These are phyloP conservation scores for Amblyjoppa proteus DNA, from an alignment of 2,888 invertebrate species.

Conservation along the genomic window DNA sequence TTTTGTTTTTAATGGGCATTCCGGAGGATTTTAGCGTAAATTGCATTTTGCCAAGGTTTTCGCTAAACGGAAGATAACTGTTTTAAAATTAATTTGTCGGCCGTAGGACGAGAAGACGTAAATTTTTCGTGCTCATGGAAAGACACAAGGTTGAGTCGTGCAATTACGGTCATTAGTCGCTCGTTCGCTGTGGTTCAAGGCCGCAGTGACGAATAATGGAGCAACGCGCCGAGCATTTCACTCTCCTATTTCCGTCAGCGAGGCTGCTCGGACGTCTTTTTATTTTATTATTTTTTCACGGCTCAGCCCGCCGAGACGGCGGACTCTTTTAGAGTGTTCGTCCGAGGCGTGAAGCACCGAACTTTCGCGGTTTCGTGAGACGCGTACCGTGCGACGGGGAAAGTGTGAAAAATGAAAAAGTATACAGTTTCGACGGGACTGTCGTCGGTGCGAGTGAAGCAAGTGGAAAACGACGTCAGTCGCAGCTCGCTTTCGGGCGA, in stretches of 20 bases:
- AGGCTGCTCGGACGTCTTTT: background rate
- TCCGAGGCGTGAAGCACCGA: background rate
- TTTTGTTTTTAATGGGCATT: background rate
- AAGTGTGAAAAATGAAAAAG: constrained; percentile 12
- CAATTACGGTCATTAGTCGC: constrained; percentile 68
- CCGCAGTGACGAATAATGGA: constrained; percentile 58
- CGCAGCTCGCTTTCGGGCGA: constrained; percentile 39
- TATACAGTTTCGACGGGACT: background rate
- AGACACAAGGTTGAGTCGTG: constrained; percentile 22
- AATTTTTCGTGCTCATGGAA: background rate
- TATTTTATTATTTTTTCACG: constrained; percentile 9
- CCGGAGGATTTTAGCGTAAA: background rate
- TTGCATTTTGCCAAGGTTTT: background rate
- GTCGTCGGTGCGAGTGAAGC: constrained; percentile 18
- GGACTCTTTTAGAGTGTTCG: constrained; percentile 10
- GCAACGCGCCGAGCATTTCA: constrained; percentile 41
- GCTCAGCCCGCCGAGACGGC: background rate
- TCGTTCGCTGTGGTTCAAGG: constrained; percentile 68
- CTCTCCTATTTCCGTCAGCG: constrained; percentile 41
- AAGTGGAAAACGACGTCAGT: constrained; percentile 59
- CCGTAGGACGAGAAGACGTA: background rate
- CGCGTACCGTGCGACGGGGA: background rate
- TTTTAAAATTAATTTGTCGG: background rate
- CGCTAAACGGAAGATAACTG: background rate
- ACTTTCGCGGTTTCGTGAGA: constrained; percentile 15